Conservation (phyloP, 1,140 invertebrate species). For the Anastrepha ludens region DNA sequence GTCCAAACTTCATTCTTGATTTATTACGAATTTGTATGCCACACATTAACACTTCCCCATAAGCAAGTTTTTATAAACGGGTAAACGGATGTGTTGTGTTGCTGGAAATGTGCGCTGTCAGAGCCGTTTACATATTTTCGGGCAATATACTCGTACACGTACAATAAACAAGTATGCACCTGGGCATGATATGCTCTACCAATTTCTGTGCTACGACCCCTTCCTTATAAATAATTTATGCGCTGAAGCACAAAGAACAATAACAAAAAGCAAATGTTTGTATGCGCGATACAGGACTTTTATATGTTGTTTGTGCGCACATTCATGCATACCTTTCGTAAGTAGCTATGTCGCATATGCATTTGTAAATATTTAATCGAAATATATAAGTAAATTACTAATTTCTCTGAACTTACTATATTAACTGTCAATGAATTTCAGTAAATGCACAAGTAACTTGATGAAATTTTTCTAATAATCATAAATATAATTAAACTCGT, state of each 20-base stretch:
- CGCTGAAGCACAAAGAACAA: neutral
- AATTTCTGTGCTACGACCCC: neutral
- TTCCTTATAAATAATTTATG: neutral
- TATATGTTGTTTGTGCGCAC: neutral
- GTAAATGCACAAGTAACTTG: too few species aligned
- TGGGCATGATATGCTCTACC: neutral
- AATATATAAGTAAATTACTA: too few species aligned
- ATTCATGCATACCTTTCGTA: too few species aligned
- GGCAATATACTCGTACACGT: neutral
- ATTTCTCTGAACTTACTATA: too few species aligned
- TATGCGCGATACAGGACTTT: neutral
- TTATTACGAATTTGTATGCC: neutral
- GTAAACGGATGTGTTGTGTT: neutral
- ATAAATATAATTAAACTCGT: too few species aligned
- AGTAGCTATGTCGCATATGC: too few species aligned
- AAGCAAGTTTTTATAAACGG: neutral
- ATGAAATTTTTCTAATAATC: too few species aligned
- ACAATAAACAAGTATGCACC: neutral
- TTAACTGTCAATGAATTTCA: too few species aligned
- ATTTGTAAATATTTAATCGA: too few species aligned
- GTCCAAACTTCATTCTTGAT: neutral
- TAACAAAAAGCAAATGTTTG: neutral
- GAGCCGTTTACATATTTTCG: neutral
- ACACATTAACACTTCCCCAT: neutral
- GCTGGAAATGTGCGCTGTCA: neutral